phyloP scores from a whole-genome alignment of 2,888 invertebrate species.

The Pecten maximus region DNA sequence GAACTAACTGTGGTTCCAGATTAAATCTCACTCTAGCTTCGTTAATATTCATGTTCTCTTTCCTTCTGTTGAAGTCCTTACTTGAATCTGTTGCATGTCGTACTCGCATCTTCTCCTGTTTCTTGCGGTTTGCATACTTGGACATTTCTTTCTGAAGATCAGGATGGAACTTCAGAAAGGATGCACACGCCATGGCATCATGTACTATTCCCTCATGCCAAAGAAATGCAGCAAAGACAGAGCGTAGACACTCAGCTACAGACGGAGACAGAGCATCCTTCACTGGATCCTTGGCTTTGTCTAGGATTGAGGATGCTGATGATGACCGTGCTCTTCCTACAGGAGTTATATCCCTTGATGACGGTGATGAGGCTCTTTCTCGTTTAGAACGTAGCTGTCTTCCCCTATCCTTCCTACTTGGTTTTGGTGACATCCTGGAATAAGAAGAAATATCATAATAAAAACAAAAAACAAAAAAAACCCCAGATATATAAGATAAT shows the following conservation, averaged over 20 bases:
- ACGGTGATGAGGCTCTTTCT: conserved; percentile 82
- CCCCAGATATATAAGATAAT: too few relatives aligned
- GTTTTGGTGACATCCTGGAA: conserved; percentile 80
- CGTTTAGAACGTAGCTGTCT: conserved; percentile 82
- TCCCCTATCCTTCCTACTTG: conserved; percentile 84
- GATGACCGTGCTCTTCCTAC: conserved; percentile 72
- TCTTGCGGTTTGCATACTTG: conserved; percentile 70
- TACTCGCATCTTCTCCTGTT: conserved; percentile 66
- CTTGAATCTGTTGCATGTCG: conserved; percentile 78
- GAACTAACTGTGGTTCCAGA: conserved; percentile 68
- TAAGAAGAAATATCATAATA: conserved; percentile 9
- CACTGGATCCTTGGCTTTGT: conserved; percentile 82
- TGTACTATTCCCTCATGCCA: conserved; percentile 99
- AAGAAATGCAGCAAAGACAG: conserved; percentile 96
- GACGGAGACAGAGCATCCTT: conserved; percentile 95
- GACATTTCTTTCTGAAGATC: conserved; percentile 81
- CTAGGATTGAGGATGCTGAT: conserved; percentile 71
- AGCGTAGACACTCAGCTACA: conserved; percentile 94
- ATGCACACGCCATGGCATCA: conserved; percentile 98
- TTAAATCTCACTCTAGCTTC: conserved; percentile 76
- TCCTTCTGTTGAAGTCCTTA: conserved; percentile 67
- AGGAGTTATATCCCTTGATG: conserved; percentile 73
- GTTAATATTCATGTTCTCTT: conserved; percentile 73
- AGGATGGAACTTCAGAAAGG: conserved; percentile 92
- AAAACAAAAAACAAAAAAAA: too few relatives aligned